Evolutionary conservation across 2,888 invertebrate species (phyloP).

Genomic region (Pilophorus perplexus): DNA sequence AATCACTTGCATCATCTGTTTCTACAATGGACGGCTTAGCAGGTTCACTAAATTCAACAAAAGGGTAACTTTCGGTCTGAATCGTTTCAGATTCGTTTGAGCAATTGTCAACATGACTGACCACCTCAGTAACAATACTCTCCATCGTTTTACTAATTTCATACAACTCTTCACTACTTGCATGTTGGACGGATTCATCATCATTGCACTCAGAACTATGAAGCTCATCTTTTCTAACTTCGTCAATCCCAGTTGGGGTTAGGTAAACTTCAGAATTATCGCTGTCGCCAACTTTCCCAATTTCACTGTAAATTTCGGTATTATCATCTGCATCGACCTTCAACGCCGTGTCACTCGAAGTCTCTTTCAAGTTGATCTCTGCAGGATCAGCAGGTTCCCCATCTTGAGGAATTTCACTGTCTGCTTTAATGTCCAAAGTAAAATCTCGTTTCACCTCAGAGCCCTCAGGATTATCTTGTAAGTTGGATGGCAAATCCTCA

Average conservation of each 20-base stretch:
- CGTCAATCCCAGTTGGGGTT: slow-evolving; percentile 63
- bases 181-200: slow-evolving; percentile 47
- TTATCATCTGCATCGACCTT: slow-evolving; percentile 45
- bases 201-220: slow-evolving; percentile 50
- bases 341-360: slow-evolving; percentile 49
- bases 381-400: not conserved
- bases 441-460: not conserved
- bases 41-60: slow-evolving; percentile 34
- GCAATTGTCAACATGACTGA: slow-evolving; percentile 40
- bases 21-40: slow-evolving; percentile 45
- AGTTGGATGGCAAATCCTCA: slow-evolving; percentile 37
- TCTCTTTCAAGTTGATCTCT: not conserved
- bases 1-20: slow-evolving; percentile 38
- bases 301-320: slow-evolving; percentile 43
- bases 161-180: slow-evolving; percentile 41
- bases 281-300: slow-evolving; percentile 61
- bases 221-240: slow-evolving; percentile 55
- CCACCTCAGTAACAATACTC: slow-evolving; percentile 40
- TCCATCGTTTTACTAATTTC: slow-evolving; percentile 40
- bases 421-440: slow-evolving; percentile 5
- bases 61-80: slow-evolving; percentile 36
- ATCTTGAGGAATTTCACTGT: slow-evolving; percentile 1
- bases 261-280: slow-evolving; percentile 68
- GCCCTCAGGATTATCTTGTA: not conserved
- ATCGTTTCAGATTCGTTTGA: slow-evolving; percentile 42